phyloP scores from a whole-genome alignment of 35 echinoderm and acorn worm species.

The Eucidaris tribuloides region DNA sequence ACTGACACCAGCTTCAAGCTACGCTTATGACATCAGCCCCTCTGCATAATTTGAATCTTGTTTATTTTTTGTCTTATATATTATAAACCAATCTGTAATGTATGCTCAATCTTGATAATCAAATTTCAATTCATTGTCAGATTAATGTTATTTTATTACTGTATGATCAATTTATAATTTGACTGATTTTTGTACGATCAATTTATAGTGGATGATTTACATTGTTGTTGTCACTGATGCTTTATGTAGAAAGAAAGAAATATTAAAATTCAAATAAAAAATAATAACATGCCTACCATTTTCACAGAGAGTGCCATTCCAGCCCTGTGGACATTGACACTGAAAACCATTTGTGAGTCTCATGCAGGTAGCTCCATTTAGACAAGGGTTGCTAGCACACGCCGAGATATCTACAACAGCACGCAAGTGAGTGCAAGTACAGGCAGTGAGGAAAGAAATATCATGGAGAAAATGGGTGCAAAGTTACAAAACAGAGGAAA shows the following conservation, averaged over 20 bases:
- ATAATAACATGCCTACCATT: background rate
- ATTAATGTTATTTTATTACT: background rate
- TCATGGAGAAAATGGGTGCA: background rate
- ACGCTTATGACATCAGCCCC: too few species aligned
- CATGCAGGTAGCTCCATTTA: slow-evolving; percentile 38
- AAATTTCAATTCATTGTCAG: background rate
- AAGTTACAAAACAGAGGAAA: background rate
- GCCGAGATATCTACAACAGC: slow-evolving; percentile 29
- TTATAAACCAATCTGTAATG: background rate
- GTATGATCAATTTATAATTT: background rate
- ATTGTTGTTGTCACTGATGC: background rate
- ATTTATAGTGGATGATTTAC: background rate
- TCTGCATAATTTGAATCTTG: too few species aligned
- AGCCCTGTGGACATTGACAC: background rate
- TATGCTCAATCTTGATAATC: background rate
- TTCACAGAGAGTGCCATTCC: slow-evolving; percentile 19
- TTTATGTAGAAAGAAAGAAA: too few species aligned
- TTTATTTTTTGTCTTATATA: too few species aligned
- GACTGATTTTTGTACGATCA: background rate
- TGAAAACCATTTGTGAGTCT: slow-evolving; percentile 17
- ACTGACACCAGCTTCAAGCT: too few species aligned
- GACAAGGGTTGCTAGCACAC: slow-evolving; percentile 12
- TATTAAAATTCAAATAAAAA: background rate
- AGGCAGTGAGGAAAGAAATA: background rate
- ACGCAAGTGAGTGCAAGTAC: background rate